Evolutionary conservation across 2,797 vertebrate genomes (phyloP).

Genomic region (Sebastolobus alascanus): DNA sequence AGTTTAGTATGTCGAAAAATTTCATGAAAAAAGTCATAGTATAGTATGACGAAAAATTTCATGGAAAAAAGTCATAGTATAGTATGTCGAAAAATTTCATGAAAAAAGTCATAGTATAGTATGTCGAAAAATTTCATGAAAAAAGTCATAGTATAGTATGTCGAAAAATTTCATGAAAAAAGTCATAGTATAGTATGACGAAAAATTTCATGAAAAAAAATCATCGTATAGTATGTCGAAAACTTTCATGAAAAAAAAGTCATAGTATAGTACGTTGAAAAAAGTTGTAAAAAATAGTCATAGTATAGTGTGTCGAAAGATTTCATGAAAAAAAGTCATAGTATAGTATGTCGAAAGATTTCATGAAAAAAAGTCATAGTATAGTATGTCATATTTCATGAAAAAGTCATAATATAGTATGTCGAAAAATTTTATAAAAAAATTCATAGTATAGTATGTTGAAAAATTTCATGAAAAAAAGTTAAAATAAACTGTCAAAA

Average conservation of each 20-base stretch:
- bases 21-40: no score
- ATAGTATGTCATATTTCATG: neutral
- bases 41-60: no score
- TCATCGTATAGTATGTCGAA: neutral
- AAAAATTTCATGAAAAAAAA: neutral
- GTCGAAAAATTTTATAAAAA: neutral
- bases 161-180: neutral
- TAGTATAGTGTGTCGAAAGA: neutral
- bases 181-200: neutral
- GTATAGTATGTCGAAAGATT: neutral
- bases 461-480: no score
- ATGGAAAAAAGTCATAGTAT: no score
- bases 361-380: neutral
- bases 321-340: neutral
- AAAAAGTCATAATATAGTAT: neutral
- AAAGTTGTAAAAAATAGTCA: neutral
- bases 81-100: neutral
- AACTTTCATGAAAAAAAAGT: no score
- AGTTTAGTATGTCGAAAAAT: no score
- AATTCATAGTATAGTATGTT: neutral
- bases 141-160: neutral
- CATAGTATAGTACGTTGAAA: no score
- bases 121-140: no score
- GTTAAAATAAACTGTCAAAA: no score
- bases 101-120: no score